phyloP scores from a whole-genome alignment of 2,797 vertebrate genomes.

The Sebastes matsubarae region DNA sequence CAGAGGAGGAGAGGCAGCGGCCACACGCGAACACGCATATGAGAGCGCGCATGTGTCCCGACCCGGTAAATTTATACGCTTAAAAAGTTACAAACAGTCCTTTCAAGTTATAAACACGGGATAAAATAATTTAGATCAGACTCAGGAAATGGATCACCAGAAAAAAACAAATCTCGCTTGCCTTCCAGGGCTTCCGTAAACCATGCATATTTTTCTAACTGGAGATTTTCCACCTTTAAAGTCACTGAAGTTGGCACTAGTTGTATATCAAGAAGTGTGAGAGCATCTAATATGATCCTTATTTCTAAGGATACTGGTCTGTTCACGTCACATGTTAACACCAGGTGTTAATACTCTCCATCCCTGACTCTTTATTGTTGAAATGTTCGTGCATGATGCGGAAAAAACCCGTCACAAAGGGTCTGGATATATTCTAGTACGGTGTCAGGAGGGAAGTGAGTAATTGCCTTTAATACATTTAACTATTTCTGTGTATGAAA shows the following conservation, averaged over 20 bases:
- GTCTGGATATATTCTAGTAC: neutral
- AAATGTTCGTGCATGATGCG: neutral
- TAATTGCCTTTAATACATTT: neutral
- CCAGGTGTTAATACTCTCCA: neutral
- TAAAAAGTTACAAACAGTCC: too few relatives aligned
- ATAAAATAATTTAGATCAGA: too few relatives aligned
- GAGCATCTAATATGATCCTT: neutral
- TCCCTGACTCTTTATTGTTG: neutral
- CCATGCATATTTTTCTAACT: neutral
- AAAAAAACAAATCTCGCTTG: too few relatives aligned
- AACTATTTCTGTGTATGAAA: conserved; percentile 13
- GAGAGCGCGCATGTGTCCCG: too few relatives aligned
- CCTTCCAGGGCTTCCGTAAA: too few relatives aligned
- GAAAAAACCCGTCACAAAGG: neutral
- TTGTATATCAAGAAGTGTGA: neutral
- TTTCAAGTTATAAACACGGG: too few relatives aligned
- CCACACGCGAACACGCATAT: too few relatives aligned
- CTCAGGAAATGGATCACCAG: too few relatives aligned
- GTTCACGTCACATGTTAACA: too few relatives aligned
- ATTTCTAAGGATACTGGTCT: too few relatives aligned
- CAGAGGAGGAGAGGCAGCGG: too few relatives aligned
- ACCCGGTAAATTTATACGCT: too few relatives aligned
- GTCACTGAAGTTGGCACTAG: neutral
- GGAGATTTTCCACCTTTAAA: neutral
- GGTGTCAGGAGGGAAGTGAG: neutral